These are phyloP conservation scores for Probaryconus sp. DNA, from an alignment of 1,140 invertebrate genomes.

Conservation along the genomic window DNA sequence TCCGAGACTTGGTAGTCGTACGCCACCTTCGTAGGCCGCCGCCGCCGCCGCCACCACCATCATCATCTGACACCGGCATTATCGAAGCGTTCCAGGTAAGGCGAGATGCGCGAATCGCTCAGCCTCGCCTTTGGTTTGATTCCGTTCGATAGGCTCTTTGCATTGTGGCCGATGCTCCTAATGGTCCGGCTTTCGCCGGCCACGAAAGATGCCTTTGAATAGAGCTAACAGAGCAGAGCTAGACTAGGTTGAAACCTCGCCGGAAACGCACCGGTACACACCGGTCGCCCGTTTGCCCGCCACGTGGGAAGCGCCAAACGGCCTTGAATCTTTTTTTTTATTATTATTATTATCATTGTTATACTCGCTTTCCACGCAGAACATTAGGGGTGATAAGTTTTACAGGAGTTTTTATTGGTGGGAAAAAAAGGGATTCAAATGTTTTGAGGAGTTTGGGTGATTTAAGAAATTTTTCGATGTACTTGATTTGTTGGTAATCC, in stretches of 20 bases:
- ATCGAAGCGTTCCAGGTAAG: constrained; percentile 58
- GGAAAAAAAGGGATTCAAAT: too few relatives aligned
- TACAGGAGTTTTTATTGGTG: too few relatives aligned
- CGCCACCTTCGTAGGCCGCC: constrained; percentile 59
- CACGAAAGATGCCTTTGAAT: neutral
- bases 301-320: constrained; percentile 72
- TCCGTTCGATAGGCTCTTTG: constrained; percentile 65
- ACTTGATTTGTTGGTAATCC: too few relatives aligned
- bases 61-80: constrained; percentile 48
- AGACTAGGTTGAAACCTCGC: constrained; percentile 42
- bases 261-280: constrained; percentile 46
- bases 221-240: constrained; percentile 8
- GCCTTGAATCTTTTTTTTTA: constrained; percentile 69
- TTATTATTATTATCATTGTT: too few relatives aligned
- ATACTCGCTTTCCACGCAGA: constrained; percentile 45
- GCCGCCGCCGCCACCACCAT: constrained; percentile 56
- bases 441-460: too few relatives aligned
- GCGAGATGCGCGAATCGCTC: constrained; percentile 36
- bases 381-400: neutral
- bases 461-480: too few relatives aligned
- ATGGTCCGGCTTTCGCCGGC: constrained; percentile 53
- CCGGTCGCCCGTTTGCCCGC: constrained; percentile 38
- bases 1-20: constrained; percentile 58
- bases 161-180: constrained; percentile 69
- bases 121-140: constrained; percentile 52